phyloP scores from a whole-genome alignment of 2,888 invertebrate genomes.

The Cryptosula pallasiana region DNA sequence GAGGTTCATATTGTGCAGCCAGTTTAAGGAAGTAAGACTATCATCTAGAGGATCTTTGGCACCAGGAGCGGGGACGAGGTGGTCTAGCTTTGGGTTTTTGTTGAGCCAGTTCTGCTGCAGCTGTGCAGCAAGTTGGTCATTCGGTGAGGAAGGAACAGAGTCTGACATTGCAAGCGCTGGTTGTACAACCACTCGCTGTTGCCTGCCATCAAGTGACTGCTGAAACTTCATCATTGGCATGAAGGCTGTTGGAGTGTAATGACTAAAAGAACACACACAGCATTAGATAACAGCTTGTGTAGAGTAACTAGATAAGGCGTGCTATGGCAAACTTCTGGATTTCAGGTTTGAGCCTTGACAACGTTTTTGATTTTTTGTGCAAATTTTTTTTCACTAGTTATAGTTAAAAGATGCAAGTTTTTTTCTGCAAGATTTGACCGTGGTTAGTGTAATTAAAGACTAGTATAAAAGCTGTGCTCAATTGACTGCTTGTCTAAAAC shows the following conservation, averaged over 20 bases:
- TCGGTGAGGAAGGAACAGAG: not conserved
- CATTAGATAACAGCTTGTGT: too few species aligned
- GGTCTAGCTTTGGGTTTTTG: conserved; percentile 34
- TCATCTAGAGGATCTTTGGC: conserved; percentile 54
- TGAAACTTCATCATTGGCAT: conserved; percentile 8
- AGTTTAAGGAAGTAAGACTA: conserved; percentile 78
- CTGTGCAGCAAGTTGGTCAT: conserved; percentile 40
- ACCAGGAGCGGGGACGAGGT: conserved; percentile 7
- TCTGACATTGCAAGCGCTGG: not conserved
- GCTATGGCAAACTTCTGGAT: too few species aligned
- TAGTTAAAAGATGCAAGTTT: too few species aligned
- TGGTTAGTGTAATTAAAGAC: too few species aligned
- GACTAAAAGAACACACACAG: not conserved
- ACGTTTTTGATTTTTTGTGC: too few species aligned
- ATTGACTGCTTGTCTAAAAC: too few species aligned
- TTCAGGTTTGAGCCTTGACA: too few species aligned
- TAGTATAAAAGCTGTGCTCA: too few species aligned
- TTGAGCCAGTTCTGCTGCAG: conserved; percentile 51
- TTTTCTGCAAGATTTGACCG: too few species aligned
- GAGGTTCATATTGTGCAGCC: conserved; percentile 80
- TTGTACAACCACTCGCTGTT: conserved; percentile 12
- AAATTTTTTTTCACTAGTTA: too few species aligned
- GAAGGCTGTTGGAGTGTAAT: not conserved
- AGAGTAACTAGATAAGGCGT: too few species aligned
- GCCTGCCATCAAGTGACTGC: not conserved